These are phyloP conservation scores for Acanthis flammea DNA, from an alignment of 2,797 vertebrate species.

Conservation along the genomic window DNA sequence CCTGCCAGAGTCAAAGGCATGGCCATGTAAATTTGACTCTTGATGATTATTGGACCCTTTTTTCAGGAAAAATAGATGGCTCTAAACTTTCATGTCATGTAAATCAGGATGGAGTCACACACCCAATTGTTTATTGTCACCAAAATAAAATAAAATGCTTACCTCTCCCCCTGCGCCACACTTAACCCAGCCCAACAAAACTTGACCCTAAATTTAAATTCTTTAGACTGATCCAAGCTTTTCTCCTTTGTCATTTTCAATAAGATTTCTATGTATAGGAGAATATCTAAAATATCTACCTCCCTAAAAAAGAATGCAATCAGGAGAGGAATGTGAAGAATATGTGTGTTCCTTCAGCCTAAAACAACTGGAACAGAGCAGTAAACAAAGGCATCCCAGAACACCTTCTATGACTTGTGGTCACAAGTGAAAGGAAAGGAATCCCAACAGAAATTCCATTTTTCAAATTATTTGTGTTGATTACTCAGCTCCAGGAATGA, in stretches of 20 bases:
- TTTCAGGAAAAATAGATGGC: neutral
- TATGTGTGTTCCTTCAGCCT: fast-evolving
- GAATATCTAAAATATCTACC: neutral
- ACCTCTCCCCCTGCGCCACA: neutral
- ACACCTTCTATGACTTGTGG: fast-evolving
- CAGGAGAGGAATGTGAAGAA: neutral
- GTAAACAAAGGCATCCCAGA: neutral
- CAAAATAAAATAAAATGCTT: neutral
- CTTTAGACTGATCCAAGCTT: neutral
- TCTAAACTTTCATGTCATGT: neutral
- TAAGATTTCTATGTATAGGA: neutral
- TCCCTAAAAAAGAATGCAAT: fast-evolving
- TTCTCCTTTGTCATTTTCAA: neutral
- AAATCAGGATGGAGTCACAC: neutral
- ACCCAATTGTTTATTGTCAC: neutral
- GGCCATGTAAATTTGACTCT: neutral
- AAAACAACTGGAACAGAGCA: neutral
- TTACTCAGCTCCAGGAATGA: neutral
- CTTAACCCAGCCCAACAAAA: neutral
- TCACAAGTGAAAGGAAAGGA: neutral
- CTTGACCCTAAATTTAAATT: neutral
- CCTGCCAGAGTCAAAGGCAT: neutral
- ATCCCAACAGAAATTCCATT: neutral
- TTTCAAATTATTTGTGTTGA: neutral
- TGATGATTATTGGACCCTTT: neutral